Percentiles rank a stretch among this genome's conserved stretches.
Evolutionary conservation across 2,888 invertebrate species (phyloP).

Genomic region (Melieria picta): DNA sequence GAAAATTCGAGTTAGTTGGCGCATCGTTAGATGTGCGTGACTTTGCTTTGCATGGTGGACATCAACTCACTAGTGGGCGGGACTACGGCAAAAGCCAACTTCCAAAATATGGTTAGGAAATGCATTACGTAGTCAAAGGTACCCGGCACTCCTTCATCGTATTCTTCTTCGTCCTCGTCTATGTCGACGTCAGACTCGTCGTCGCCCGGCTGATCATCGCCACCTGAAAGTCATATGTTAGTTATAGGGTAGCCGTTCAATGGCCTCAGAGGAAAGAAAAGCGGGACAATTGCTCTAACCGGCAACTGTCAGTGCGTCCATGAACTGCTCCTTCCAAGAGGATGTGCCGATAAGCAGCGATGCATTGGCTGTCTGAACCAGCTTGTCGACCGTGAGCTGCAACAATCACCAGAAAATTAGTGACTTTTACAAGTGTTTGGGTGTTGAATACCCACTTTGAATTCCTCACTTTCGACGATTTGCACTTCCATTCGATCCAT

Average conservation of each 20-base stretch:
- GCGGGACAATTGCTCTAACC: background rate
- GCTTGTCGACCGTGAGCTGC: constrained; percentile 19
- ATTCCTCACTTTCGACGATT: constrained; percentile 22
- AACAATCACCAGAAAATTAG: background rate
- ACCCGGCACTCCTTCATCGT: constrained; percentile 1
- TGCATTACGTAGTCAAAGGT: constrained; percentile 10
- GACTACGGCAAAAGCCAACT: constrained; percentile 20
- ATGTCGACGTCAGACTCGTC: background rate
- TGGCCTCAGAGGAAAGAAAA: background rate
- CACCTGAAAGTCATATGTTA: background rate
- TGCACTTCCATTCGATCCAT: background rate
- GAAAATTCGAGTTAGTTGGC: background rate
- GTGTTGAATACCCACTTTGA: constrained; percentile 8
- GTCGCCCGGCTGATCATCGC: background rate
- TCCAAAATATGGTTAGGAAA: constrained; percentile 26
- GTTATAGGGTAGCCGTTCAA: background rate
- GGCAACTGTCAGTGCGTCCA: constrained; percentile 19
- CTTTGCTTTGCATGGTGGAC: background rate
- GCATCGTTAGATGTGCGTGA: background rate
- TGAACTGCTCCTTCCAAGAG: constrained; percentile 24
- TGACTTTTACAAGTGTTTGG: background rate
- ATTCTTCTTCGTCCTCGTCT: background rate
- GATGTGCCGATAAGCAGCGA: constrained; percentile 17
- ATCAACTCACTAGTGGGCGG: constrained; percentile 21
- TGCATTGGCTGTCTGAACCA: constrained; percentile 19